phyloP scores from a whole-genome alignment of 2,888 invertebrate species.

The Cyrtodaria siliqua region DNA sequence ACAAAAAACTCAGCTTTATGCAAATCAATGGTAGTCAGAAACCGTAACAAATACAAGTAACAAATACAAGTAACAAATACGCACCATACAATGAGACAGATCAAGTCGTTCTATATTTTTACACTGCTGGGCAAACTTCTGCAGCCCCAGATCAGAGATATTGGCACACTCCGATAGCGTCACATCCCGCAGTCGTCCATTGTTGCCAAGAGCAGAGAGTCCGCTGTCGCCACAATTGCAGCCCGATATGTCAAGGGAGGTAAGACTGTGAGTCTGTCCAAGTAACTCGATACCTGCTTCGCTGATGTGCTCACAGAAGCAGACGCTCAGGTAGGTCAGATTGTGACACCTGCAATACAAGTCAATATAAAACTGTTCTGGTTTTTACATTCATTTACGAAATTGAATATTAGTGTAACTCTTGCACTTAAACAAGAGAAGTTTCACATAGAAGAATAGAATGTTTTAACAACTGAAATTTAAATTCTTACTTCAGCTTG shows the following conservation, averaged over 20 bases:
- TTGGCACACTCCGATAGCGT: slow-evolving; percentile 83
- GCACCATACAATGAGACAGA: slow-evolving; percentile 85
- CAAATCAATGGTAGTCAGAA: no score
- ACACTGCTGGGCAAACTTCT: slow-evolving; percentile 86
- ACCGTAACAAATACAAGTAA: no score
- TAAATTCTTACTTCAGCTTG: no score
- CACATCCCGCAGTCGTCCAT: slow-evolving; percentile 79
- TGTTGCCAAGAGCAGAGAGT: slow-evolving; percentile 83
- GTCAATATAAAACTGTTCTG: no score
- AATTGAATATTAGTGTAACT: no score
- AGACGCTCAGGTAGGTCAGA: slow-evolving; percentile 83
- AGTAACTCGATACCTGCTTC: slow-evolving; percentile 85
- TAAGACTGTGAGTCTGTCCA: slow-evolving; percentile 83
- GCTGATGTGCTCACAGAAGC: slow-evolving; percentile 85
- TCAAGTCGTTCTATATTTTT: slow-evolving; percentile 84
- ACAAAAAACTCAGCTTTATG: no score
- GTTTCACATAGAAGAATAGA: no score
- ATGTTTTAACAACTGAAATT: no score
- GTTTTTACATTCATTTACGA: no score
- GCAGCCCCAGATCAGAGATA: slow-evolving; percentile 85
- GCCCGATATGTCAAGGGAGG: slow-evolving; percentile 84
- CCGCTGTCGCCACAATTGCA: slow-evolving; percentile 84
- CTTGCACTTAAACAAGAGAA: no score
- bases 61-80: no score
- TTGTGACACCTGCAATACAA: slow-evolving; percentile 78